Percentiles rank a stretch among this genome's conserved stretches.
These are phyloP conservation scores for Paracentrotus lividus DNA, from an alignment of 53 echinoderm and acorn worm species.

Conservation along the genomic window DNA sequence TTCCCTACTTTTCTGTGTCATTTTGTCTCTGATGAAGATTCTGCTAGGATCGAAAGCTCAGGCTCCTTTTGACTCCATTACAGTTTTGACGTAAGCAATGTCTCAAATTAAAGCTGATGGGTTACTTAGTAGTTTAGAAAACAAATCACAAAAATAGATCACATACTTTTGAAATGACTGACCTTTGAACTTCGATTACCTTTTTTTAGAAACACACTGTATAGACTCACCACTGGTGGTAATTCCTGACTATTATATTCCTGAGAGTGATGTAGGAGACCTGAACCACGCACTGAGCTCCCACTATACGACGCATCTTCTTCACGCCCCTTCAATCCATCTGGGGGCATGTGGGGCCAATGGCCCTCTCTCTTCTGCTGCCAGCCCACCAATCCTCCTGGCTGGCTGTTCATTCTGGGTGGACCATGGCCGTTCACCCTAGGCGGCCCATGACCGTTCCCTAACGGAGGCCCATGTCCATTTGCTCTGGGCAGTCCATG, in stretches of 20 bases:
- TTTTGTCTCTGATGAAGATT: too few relatives aligned
- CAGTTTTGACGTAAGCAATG: too few relatives aligned
- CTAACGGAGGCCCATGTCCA: background rate
- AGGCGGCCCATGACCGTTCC: slow-evolving; percentile 60
- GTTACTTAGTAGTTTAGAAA: too few relatives aligned
- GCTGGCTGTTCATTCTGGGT: slow-evolving; percentile 60
- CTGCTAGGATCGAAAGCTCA: too few relatives aligned
- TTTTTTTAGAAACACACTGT: too few relatives aligned
- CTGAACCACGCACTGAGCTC: slow-evolving; percentile 41
- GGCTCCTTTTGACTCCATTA: too few relatives aligned
- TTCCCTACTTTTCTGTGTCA: too few relatives aligned
- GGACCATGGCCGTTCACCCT: slow-evolving; percentile 67
- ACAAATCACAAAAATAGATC: too few relatives aligned
- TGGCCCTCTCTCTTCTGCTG: slow-evolving; percentile 68
- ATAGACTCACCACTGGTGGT: background rate
- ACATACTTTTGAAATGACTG: too few relatives aligned
- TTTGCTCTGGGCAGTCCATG: background rate
- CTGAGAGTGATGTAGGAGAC: slow-evolving; percentile 47
- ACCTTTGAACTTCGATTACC: too few relatives aligned
- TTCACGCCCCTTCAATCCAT: background rate
- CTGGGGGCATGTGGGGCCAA: slow-evolving; percentile 30
- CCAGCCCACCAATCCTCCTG: slow-evolving; percentile 42
- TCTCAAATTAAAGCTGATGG: too few relatives aligned
- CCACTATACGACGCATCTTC: slow-evolving; percentile 38
- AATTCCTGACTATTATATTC: slow-evolving; percentile 46